Base-by-base conservation (phyloP, 2,888 invertebrate genomes). In the Shargacucullia verbasci region DNA sequence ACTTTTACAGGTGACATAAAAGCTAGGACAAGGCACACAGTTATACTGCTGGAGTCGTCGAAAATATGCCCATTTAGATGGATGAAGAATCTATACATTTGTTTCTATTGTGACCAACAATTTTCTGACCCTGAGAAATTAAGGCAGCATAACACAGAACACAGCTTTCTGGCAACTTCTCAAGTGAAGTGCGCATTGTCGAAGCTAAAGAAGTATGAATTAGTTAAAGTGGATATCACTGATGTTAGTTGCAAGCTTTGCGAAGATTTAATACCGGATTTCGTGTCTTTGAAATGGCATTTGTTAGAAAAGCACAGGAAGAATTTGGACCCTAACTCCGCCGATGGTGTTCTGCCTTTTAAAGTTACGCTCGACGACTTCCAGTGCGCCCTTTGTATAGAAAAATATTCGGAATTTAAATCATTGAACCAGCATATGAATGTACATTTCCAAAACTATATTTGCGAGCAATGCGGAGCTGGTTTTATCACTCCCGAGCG, bases 391-490 rank as follows among this genome's bases (percentile, higher is more conserved):
- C 43, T 91, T 0, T 94, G 94, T 54, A 73, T 78, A 3, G 82
- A 84, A 35, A 83, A 73, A 34, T 92, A 81, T 49, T 80, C 83
- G 0, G 91, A 92, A 34, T 94, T 86, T 48, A 91, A 89, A 63
- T 82, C 89, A 5, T 58, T 94, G 0, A 92, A 92, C 29, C 89
- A 91, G n/a, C 94, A 94, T 41, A 94, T 94, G 93, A 94, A 94
- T 48, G 70, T 87, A 0, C 94, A 94, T 64, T 94, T 87, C 49
- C 91, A 89, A 61, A 90, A 93, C 64, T 93, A 87, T 47, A 92
- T 94, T 33, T 94, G 94, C 48, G 92, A 92, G 38, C 87, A 86
- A 53, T 94, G 94, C 45, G 94, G 94, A 0, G 72, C 86, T 0
- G 93, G 92, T 0, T 94, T 94, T 31, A 83, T 92, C 2, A 91